Conservation (phyloP, 2,113 vertebrate species). For the Gallinago media region DNA sequence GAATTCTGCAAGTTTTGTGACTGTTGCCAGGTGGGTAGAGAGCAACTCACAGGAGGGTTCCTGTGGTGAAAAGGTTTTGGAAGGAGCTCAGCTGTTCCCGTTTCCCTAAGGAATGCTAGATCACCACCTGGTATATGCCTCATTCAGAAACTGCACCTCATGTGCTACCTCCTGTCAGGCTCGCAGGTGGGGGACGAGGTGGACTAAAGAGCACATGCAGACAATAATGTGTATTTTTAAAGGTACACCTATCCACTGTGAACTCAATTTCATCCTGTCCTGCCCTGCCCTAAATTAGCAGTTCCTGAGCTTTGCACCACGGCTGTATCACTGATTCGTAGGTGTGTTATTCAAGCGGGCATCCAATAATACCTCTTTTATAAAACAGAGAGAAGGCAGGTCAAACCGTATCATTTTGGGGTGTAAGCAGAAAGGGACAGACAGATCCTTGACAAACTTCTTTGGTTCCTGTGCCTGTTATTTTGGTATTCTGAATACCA, state of each 20-base stretch:
- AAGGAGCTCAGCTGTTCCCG: background rate
- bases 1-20: background rate
- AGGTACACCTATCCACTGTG: background rate
- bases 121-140: background rate
- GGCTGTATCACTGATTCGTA: background rate
- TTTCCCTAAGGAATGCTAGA: background rate
- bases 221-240: background rate
- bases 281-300: background rate
- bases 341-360: background rate
- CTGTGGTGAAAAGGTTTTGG: background rate
- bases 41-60: background rate
- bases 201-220: background rate
- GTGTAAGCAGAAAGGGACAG: background rate
- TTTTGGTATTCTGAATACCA: background rate
- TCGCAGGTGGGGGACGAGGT: background rate
- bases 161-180: background rate
- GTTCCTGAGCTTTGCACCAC: background rate
- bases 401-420: background rate
- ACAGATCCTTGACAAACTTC: background rate
- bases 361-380: background rate
- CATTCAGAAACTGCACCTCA: background rate
- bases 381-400: background rate
- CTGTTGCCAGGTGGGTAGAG: background rate
- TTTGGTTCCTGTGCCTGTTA: background rate
- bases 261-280: background rate